Evolutionary conservation across 2,797 vertebrate species (phyloP), one percentile per base, ranked within the genome.

Genomic region (Acestrorhynchus altus): DNA sequence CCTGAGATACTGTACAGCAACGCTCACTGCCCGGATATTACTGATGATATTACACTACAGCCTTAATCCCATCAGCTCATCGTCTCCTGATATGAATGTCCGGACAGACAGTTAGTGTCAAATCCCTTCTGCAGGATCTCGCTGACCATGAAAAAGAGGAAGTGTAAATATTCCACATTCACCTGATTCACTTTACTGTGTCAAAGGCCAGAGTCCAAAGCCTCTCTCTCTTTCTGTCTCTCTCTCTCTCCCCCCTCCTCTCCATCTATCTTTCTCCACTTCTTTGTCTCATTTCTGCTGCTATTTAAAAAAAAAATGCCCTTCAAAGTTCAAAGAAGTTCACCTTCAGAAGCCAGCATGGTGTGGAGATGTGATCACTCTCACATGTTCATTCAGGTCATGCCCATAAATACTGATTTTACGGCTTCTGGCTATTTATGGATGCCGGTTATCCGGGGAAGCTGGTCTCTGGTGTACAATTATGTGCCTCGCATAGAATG

Each of bases 341-440:
- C 28, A 31, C 26, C 28, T 31, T 8, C 28, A 35, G 16, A 60
- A 15, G 24, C 10, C 18, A 39, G 18, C 18, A 9, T 15, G 31
- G 31, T 61, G 2, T 66, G 44, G 73, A 76, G 65, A 81, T 72
- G 12, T 52, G 68, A 76, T 72, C 57, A 49, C n/a, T 31, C 42
- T 70, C 24, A 39, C 46, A 76, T 46, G 67, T 68, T 81, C 69
- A 77, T 52, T 63, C 47, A 26, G 47, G 28, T 18, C 59, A 57
- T 68, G 44, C 49, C 11, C 67, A 60, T 76, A 31, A 66, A 79
- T 70, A 65, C 39, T 18, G 52, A 40, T 65, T 65, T 54, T 49
- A 60, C 77, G 54, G 61, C 59, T 47, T 12, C 26, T 8, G 35
- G 16, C 20, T 42, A 68, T 79, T 70, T 76, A 60, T 51, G 51